phyloP scores from a whole-genome alignment of 2,888 invertebrate species.

The Cordylochernes scorpioides region DNA sequence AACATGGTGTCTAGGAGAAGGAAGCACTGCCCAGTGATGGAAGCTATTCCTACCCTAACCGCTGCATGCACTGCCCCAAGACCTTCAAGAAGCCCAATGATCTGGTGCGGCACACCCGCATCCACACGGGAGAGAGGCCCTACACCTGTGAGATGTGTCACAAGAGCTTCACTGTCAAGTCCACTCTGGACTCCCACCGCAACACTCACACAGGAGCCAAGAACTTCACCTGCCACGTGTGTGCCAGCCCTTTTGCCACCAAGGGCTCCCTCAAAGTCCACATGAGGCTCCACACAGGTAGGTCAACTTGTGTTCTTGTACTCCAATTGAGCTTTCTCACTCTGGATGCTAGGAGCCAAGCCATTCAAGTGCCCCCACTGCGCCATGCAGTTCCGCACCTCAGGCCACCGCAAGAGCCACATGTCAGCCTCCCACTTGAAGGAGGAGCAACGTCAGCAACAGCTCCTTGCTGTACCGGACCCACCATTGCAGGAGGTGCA shows the following conservation, averaged over 20 bases:
- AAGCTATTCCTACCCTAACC: conserved; percentile 19
- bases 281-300: conserved; percentile 22
- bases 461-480: background rate
- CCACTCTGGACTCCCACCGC: conserved; percentile 24
- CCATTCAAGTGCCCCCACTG: conserved; percentile 67
- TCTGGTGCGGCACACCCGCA: conserved; percentile 23
- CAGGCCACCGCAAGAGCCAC: conserved; percentile 37
- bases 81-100: conserved; percentile 26
- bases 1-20: too few species aligned
- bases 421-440: conserved; percentile 28
- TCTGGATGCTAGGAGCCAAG: conserved; percentile 32
- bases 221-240: conserved; percentile 20
- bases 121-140: conserved; percentile 28
- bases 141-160: conserved; percentile 21
- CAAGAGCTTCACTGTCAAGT: conserved; percentile 14
- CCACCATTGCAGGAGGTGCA: background rate
- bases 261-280: conserved; percentile 26
- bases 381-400: conserved; percentile 33
- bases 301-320: background rate
- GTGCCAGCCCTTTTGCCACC: conserved; percentile 25
- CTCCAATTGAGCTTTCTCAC: background rate
- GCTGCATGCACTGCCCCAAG: conserved; percentile 22
- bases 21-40: too few species aligned
- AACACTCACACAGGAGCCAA: conserved; percentile 25
- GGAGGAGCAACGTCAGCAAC: background rate